Percentiles rank a stretch among this genome's conserved stretches.
Evolutionary conservation across 2,888 invertebrate species (phyloP).

Genomic region (Spodoptera picta): DNA sequence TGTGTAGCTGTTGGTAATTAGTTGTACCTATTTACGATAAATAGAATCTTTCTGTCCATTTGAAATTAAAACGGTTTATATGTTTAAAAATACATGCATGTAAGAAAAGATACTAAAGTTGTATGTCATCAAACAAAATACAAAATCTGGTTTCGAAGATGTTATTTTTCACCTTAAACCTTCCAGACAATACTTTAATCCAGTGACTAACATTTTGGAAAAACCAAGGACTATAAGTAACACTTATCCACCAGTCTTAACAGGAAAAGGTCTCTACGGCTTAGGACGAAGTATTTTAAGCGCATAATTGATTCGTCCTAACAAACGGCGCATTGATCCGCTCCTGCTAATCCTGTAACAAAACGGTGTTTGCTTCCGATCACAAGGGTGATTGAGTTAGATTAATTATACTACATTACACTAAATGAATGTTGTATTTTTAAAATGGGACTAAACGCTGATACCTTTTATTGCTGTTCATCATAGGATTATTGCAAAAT

Average conservation of each 20-base stretch:
- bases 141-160: too few species aligned
- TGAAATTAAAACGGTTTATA: too few species aligned
- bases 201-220: too few species aligned
- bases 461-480: too few species aligned
- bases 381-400: slow-evolving; percentile 47
- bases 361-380: slow-evolving; percentile 49
- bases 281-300: slow-evolving; percentile 51
- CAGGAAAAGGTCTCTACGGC: slow-evolving; percentile 36
- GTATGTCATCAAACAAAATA: too few species aligned
- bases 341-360: slow-evolving; percentile 45
- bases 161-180: too few species aligned
- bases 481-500: too few species aligned
- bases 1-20: neutral
- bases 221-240: slow-evolving; percentile 6
- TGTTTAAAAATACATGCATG: too few species aligned
- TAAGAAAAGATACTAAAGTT: too few species aligned
- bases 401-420: slow-evolving; percentile 50
- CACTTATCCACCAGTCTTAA: slow-evolving; percentile 27
- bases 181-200: too few species aligned
- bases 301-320: slow-evolving; percentile 55
- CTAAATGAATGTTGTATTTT: slow-evolving; percentile 40
- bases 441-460: slow-evolving; percentile 6
- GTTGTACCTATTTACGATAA: too few species aligned
- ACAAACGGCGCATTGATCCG: slow-evolving; percentile 48
- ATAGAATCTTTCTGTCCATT: too few species aligned